phyloP scores from a whole-genome alignment of 2,113 vertebrate genomes.

The Anolis sagrei region DNA sequence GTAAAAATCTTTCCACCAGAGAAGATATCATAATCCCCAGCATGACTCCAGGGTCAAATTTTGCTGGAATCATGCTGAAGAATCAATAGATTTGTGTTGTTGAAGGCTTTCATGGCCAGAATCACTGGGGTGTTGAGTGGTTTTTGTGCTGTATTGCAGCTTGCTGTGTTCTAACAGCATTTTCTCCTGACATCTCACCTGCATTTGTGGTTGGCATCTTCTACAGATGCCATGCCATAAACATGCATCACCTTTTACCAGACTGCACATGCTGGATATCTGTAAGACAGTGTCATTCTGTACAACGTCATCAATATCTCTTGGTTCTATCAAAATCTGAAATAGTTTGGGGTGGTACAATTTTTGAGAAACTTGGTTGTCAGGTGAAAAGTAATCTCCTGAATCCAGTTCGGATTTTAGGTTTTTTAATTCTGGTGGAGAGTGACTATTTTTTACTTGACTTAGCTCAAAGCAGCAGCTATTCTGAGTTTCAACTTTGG shows the following conservation, averaged over 20 bases:
- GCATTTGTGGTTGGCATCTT: too few species aligned
- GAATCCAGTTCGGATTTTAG: not conserved
- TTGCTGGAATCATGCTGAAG: too few species aligned
- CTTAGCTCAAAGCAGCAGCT: not conserved
- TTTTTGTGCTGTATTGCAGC: too few species aligned
- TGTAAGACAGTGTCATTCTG: slow-evolving; percentile 56
- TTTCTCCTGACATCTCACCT: too few species aligned
- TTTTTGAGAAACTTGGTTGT: slow-evolving; percentile 29
- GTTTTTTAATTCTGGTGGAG: not conserved
- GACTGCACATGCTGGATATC: slow-evolving; percentile 79
- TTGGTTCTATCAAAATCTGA: slow-evolving; percentile 6
- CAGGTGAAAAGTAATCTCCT: slow-evolving; percentile 20
- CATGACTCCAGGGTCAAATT: too few species aligned
- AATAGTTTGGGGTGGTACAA: not conserved
- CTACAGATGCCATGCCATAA: too few species aligned
- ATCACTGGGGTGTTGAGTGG: too few species aligned
- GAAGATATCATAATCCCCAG: too few species aligned
- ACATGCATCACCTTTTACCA: slow-evolving; percentile 76
- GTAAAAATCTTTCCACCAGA: too few species aligned
- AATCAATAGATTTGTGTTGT: too few species aligned
- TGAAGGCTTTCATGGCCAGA: too few species aligned
- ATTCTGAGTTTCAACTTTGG: not conserved
- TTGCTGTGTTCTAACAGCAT: too few species aligned
- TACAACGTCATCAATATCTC: not conserved
- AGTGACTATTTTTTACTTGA: slow-evolving; percentile 3